These are phyloP conservation scores for Rhagonycha fulva DNA, from an alignment of 2,888 invertebrate genomes.

Conservation along the genomic window DNA sequence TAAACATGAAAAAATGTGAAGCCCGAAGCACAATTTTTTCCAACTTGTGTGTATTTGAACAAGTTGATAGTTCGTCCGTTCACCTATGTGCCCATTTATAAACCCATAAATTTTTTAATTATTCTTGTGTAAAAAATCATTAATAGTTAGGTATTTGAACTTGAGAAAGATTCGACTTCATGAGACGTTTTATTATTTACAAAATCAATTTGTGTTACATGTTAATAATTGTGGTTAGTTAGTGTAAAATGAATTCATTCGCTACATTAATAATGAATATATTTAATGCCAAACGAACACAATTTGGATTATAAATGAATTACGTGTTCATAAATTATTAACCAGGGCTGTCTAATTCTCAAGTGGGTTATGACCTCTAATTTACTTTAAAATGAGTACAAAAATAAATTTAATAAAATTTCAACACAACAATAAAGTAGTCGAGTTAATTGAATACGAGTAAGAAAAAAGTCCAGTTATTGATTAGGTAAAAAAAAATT, in stretches of 20 bases:
- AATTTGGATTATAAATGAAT: slow-evolving; percentile 7
- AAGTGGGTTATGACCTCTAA: slow-evolving; percentile 2
- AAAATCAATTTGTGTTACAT: background rate
- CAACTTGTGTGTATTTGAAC: background rate
- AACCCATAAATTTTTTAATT: background rate
- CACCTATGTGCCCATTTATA: background rate
- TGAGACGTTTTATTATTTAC: background rate
- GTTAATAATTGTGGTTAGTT: slow-evolving; percentile 14
- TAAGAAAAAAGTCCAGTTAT: background rate
- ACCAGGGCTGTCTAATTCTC: background rate
- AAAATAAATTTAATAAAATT: background rate
- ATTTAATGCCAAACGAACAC: slow-evolving; percentile 12
- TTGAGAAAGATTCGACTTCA: background rate
- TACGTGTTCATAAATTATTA: slow-evolving; percentile 13
- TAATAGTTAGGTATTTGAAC: background rate
- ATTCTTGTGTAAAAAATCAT: background rate
- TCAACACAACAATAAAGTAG: background rate
- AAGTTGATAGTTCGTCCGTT: background rate
- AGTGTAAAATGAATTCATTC: slow-evolving; percentile 18
- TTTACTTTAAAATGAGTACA: background rate
- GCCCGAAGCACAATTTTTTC: background rate
- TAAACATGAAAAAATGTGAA: background rate
- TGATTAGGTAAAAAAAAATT: background rate
- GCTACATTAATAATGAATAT: slow-evolving; percentile 14
- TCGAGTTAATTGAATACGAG: background rate